Conservation (phyloP, 2,797 vertebrate genomes). For the Lagorchestes hirsutus region DNA sequence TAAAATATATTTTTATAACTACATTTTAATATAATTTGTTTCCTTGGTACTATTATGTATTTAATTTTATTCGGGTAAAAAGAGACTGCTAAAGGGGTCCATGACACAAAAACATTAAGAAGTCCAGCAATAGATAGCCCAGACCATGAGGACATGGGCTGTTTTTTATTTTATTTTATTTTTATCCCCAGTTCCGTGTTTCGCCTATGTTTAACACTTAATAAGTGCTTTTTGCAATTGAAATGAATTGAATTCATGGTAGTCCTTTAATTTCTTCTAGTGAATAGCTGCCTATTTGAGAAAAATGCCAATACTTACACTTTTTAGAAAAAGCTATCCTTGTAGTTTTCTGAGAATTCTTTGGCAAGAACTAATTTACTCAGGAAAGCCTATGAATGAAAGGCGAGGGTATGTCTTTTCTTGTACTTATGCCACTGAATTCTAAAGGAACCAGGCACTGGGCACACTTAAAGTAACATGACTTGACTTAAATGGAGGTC, state of each 20-base stretch:
- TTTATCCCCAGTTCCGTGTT: background rate
- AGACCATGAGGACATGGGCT: background rate
- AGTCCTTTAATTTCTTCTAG: background rate
- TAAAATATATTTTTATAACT: background rate
- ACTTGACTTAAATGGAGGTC: slow-evolving; percentile 77
- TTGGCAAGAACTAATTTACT: background rate
- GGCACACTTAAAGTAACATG: slow-evolving; percentile 63
- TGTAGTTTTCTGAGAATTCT: background rate
- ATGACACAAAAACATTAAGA: background rate
- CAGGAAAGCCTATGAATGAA: background rate
- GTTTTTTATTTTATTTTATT: background rate
- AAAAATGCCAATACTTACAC: background rate
- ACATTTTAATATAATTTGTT: background rate
- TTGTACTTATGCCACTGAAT: background rate
- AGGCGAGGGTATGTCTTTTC: background rate
- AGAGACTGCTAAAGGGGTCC: background rate
- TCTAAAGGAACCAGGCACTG: background rate
- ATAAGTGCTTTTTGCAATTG: background rate
- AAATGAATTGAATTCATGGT: background rate
- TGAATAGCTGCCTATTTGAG: background rate
- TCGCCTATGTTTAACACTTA: background rate
- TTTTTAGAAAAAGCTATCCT: background rate
- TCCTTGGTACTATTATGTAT: background rate
- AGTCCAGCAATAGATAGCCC: background rate
- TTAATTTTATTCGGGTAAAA: background rate